These are phyloP conservation scores for Nasonia giraulti DNA, from an alignment of 1,140 invertebrate genomes.

Conservation along the genomic window DNA sequence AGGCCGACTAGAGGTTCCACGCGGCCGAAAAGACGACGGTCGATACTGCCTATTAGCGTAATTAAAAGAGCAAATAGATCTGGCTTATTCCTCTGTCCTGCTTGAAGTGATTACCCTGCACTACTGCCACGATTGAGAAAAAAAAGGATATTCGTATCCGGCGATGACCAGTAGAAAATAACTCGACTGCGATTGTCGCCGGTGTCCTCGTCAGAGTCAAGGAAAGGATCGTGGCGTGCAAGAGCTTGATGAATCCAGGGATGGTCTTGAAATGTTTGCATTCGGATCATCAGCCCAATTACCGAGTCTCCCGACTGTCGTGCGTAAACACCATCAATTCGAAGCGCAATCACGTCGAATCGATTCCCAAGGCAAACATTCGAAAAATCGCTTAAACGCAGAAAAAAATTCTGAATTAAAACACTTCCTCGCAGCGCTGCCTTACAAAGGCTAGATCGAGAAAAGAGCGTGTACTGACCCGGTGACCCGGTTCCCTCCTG, in stretches of 20 bases:
- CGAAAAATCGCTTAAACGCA: too few relatives aligned
- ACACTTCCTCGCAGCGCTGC: neutral
- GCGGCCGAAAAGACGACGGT: neutral
- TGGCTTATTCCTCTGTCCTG: neutral
- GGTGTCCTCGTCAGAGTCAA: neutral
- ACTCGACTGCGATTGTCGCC: too few relatives aligned
- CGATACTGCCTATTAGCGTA: neutral
- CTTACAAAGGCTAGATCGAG: neutral
- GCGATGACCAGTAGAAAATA: too few relatives aligned
- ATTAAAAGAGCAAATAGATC: neutral
- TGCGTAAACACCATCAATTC: too few relatives aligned
- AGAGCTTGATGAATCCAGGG: neutral
- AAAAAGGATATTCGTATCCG: neutral
- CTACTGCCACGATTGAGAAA: too few relatives aligned
- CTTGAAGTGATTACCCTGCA: too few relatives aligned
- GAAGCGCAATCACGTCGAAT: neutral
- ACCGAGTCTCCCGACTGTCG: too few relatives aligned
- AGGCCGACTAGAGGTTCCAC: neutral
- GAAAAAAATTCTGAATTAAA: neutral
- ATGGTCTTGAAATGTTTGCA: neutral
- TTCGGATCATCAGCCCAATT: neutral
- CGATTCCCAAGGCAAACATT: too few relatives aligned
- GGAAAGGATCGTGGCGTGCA: neutral
- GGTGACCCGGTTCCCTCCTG: constrained; percentile 56
- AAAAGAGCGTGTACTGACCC: constrained; percentile 48